Percentiles rank a stretch among this genome's conserved stretches.
Conservation (phyloP, 2,113 vertebrate species). For the Anhinga anhinga region DNA sequence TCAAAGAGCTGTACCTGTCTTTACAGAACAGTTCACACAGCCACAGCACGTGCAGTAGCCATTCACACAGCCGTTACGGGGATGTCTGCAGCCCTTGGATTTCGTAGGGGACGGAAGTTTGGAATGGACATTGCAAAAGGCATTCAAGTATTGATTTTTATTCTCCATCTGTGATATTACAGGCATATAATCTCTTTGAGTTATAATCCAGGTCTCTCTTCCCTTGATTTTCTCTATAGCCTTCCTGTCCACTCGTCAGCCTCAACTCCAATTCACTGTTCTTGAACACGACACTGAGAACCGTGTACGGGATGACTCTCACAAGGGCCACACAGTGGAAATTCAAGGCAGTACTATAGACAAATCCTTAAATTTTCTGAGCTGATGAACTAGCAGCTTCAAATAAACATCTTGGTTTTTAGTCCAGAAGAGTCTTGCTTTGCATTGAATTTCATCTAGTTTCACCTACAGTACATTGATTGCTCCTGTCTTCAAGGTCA, state of each 20-base stretch:
- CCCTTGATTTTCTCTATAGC: neutral
- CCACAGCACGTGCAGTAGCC: neutral
- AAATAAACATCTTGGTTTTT: neutral
- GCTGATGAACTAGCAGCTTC: neutral
- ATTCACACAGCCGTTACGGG: neutral
- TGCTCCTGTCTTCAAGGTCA: neutral
- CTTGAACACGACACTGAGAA: neutral
- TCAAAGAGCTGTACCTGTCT: neutral
- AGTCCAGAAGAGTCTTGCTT: neutral
- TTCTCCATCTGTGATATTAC: neutral
- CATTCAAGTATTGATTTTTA: neutral
- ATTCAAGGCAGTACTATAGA: neutral
- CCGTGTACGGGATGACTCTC: rapidly evolving
- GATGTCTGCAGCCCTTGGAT: neutral
- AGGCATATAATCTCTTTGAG: neutral
- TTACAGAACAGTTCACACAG: neutral
- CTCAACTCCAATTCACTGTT: neutral
- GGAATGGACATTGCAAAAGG: neutral
- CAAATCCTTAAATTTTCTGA: neutral
- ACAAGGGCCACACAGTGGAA: neutral
- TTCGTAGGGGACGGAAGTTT: neutral
- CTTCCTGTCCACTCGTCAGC: neutral
- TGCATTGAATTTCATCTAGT: neutral
- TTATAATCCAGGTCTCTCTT: neutral
- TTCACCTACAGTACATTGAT: neutral